Evolutionary conservation across 37 sponge, comb jelly and placozoan genomes (phyloP).

Genomic region (Halisarca cf. caerulea): DNA sequence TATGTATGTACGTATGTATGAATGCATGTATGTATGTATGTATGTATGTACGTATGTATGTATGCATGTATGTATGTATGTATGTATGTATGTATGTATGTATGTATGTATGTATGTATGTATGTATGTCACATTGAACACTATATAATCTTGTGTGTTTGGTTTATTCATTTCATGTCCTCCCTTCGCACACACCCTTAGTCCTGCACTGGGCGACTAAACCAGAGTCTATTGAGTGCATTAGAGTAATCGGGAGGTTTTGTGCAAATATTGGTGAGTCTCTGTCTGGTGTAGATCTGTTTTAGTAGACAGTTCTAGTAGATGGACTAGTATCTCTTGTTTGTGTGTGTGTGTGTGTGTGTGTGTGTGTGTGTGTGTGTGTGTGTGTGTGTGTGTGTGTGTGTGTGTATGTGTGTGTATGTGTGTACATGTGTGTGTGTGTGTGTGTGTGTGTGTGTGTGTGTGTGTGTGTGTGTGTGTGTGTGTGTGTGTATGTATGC

Average conservation of each 20-base stretch:
- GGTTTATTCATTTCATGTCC: too few relatives aligned
- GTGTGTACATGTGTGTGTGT: neutral
- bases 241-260: slow-evolving; percentile 31
- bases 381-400: too few relatives aligned
- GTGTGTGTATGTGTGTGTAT: neutral
- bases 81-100: neutral
- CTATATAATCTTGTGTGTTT: neutral
- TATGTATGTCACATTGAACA: neutral
- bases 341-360: too few relatives aligned
- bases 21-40: too few relatives aligned
- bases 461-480: neutral
- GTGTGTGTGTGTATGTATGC: neutral
- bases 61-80: neutral
- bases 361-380: too few relatives aligned
- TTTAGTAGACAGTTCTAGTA: too few relatives aligned
- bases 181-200: neutral
- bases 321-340: too few relatives aligned
- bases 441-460: neutral
- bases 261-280: slow-evolving; percentile 22
- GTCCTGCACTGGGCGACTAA: slow-evolving; percentile 48
- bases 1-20: too few relatives aligned
- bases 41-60: too few relatives aligned
- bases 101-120: neutral
- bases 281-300: too few relatives aligned
- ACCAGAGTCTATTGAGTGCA: slow-evolving; percentile 41